Evolutionary conservation across 2,888 invertebrate species (phyloP), one percentile per base, ranked within the genome.

Genomic region (Chrysodeixis includens): DNA sequence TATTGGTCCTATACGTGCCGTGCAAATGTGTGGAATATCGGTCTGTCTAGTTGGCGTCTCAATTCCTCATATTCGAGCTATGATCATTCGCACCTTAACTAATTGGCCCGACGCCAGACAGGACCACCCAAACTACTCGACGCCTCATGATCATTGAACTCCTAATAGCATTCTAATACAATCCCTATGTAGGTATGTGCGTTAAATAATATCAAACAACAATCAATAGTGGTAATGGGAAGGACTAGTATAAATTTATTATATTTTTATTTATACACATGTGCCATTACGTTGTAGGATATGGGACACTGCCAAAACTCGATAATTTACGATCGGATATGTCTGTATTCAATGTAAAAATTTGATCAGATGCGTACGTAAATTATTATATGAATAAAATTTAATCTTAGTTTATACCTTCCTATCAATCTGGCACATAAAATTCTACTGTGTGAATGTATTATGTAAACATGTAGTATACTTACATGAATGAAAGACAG

Each of bases 81-180:
- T 63, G 76, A 79, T 81, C 77, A 77, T 82, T 88, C 78, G 82
- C 90, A 89, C 87, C 88, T 88, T 86, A 83, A 83, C 83, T 85
- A 78, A 84, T 84, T 91, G 91, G 91, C 83, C 30, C 14, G 16
- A 18, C 69, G 90, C 91, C 90, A 91, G 83, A 79, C 64, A 79
- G 72, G 82, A 86, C 84, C 86, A 86, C 84, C 79, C 83, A 83
- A 77, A 79, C 80, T 83, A 86, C 79, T 83, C 81, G 78, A 73
- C 70, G 75, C 66, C 82, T 78, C 77, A 79, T 69, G 74, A 81
- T 81, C 83, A 83, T 84, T 81, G 75, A 80, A 80, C 76, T 71
- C 70, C 78, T 79, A 77, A 80, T 78, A 73, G 53, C 52, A 71
- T 64, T 60, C 57, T 74, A 59, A 73, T 70, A 71, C 30, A 65